phyloP scores from a whole-genome alignment of 2,888 invertebrate species.

The Rhagonycha lutea region DNA sequence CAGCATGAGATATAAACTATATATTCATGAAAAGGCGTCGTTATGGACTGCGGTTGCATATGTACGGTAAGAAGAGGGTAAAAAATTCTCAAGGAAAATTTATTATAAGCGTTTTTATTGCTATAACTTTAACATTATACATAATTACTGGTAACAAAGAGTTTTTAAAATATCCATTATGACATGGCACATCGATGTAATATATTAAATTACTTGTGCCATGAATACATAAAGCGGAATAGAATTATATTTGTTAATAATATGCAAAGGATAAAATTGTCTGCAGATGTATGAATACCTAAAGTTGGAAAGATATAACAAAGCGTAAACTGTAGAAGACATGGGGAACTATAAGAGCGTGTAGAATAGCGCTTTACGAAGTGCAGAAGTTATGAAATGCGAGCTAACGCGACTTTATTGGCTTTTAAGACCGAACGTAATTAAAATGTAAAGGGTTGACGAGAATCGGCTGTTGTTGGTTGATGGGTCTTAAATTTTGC shows the following conservation, averaged over 20 bases:
- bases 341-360: slow-evolving; percentile 34
- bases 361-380: slow-evolving; percentile 43
- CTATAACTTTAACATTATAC: background rate
- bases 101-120: background rate
- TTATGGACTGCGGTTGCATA: slow-evolving; percentile 16
- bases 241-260: background rate
- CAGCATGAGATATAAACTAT: slow-evolving; percentile 33
- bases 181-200: background rate
- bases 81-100: background rate
- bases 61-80: background rate
- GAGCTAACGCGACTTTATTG: slow-evolving; percentile 49
- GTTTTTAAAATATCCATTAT: background rate
- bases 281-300: background rate
- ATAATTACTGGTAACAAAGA: background rate
- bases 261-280: background rate
- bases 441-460: slow-evolving; percentile 48
- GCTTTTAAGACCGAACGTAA: slow-evolving; percentile 48
- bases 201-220: background rate
- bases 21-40: slow-evolving; percentile 33
- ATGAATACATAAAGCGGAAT: background rate
- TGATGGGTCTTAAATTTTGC: slow-evolving; percentile 29
- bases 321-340: slow-evolving; percentile 23
- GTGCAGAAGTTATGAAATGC: slow-evolving; percentile 48
- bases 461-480: slow-evolving; percentile 35
- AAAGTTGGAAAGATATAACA: background rate